A percentile compares a stretch with the other conserved stretches of the same genome.
phyloP scores from a whole-genome alignment of 2,888 invertebrate genomes.

The Lydus trimaculatus region DNA sequence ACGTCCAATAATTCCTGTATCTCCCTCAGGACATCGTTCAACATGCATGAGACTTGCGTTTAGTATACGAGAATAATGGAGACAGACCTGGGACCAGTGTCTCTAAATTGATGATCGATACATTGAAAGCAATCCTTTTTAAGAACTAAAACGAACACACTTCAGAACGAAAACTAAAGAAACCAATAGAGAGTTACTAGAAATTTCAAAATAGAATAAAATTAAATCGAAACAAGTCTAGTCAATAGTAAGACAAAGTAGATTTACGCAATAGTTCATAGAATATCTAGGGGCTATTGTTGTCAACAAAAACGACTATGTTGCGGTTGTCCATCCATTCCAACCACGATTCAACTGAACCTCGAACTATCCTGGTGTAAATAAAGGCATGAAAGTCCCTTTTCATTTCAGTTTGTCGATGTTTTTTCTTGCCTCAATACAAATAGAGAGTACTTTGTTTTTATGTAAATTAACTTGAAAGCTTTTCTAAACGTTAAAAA shows the following conservation, averaged over 20 bases:
- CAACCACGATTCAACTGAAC: background rate
- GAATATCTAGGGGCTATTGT: background rate
- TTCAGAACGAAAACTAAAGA: background rate
- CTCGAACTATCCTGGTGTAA: background rate
- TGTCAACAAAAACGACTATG: background rate
- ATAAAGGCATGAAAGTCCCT: background rate
- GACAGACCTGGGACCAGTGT: background rate
- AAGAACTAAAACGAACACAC: background rate
- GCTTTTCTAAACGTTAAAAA: background rate
- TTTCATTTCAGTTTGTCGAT: background rate
- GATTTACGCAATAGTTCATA: background rate
- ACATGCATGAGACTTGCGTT: conserved; percentile 19
- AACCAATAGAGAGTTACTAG: background rate
- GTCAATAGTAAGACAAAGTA: background rate
- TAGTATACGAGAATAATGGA: background rate
- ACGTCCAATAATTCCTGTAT: conserved; percentile 15
- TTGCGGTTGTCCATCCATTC: conserved; percentile 6
- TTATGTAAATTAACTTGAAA: background rate
- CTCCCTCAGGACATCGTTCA: conserved; percentile 22
- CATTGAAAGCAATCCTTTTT: background rate
- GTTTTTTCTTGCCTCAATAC: background rate
- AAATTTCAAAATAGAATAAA: background rate
- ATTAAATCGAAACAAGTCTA: background rate
- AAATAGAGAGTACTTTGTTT: background rate
- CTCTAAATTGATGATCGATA: background rate